Percentiles rank a stretch among this genome's conserved stretches.
Conservation (phyloP, 2,113 vertebrate genomes). For the Corythaeola cristata region DNA sequence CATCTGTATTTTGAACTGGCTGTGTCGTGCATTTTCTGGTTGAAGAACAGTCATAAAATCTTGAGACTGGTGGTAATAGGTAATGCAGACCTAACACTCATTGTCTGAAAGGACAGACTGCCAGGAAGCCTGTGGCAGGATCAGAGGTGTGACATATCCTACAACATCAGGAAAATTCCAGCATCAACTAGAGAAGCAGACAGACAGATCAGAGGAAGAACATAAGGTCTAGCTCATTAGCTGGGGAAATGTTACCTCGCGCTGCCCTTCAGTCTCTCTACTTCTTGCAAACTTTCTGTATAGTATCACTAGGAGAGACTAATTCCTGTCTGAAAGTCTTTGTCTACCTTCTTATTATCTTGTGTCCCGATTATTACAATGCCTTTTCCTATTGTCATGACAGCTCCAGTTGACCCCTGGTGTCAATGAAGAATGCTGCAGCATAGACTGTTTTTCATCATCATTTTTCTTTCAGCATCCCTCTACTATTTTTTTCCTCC, state of each 20-base stretch:
- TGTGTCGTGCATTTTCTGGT: background rate
- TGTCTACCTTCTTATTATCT: background rate
- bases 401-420: background rate
- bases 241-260: background rate
- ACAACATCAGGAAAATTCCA: background rate
- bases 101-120: background rate
- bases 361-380: background rate
- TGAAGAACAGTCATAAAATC: background rate
- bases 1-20: background rate
- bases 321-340: background rate
- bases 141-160: background rate
- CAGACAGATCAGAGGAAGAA: background rate
- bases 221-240: background rate
- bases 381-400: background rate
- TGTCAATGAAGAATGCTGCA: background rate
- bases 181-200: background rate
- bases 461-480: background rate
- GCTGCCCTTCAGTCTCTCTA: background rate
- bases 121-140: background rate
- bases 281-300: background rate
- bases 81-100: background rate
- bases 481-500: background rate
- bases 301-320: background rate
- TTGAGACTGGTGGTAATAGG: background rate
- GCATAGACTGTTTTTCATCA: background rate